Conservation (phyloP, 2,888 invertebrate genomes). For the Thera britannica region DNA sequence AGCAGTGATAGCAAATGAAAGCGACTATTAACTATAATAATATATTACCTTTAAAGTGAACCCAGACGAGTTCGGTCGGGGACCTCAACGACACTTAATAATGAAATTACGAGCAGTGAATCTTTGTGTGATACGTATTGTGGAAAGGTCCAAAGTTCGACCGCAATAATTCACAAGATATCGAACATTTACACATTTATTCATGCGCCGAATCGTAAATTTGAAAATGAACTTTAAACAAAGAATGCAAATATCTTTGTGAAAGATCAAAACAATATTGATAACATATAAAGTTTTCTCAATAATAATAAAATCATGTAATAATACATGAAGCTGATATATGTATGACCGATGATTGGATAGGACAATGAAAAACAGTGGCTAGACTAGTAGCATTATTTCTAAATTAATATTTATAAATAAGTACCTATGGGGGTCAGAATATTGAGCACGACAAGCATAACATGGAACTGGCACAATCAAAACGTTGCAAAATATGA, state of each 20-base stretch:
- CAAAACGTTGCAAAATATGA: no score
- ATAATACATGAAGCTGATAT: no score
- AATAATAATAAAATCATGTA: no score
- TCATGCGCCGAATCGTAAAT: conserved; percentile 9
- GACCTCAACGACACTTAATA: conserved; percentile 47
- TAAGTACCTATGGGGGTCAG: no score
- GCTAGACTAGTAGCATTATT: no score
- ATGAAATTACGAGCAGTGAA: conserved; percentile 47
- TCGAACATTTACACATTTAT: conserved; percentile 25
- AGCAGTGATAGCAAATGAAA: conserved; percentile 1
- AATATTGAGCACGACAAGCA: no score
- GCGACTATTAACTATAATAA: conserved; percentile 8
- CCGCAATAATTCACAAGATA: conserved; percentile 45
- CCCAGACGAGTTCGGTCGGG: conserved; percentile 54
- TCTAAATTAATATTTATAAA: no score
- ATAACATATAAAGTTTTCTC: no score
- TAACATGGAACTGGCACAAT: no score
- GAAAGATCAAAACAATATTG: no score
- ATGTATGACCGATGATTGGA: no score
- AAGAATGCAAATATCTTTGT: not conserved
- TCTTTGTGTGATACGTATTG: conserved; percentile 40
- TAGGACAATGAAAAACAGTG: no score
- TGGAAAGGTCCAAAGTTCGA: conserved; percentile 46
- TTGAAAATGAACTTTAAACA: conserved; percentile 13
- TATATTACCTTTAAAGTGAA: conserved; percentile 43